Percentiles rank a stretch among this genome's conserved stretches.
Evolutionary conservation across 2,797 vertebrate species (phyloP).

Genomic region (Tympanoctomys barrerae): DNA sequence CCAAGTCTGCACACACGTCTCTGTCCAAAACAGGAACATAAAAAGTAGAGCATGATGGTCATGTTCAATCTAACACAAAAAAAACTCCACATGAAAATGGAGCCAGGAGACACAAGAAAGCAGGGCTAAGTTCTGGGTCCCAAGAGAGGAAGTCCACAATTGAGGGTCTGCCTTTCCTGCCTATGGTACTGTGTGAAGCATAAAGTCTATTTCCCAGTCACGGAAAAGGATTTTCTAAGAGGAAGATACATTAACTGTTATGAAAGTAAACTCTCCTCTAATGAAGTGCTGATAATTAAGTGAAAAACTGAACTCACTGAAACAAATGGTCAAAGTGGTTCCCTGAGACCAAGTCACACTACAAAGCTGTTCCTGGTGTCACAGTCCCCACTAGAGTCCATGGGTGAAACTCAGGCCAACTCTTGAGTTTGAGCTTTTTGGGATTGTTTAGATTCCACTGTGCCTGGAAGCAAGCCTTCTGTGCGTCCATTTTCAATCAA

Average conservation of each 20-base stretch:
- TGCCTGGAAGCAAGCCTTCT: slow-evolving; percentile 80
- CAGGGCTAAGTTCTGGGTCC: not conserved
- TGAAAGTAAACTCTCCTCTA: not conserved
- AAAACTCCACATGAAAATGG: not conserved
- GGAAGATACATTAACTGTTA: not conserved
- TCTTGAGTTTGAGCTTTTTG: slow-evolving; percentile 80
- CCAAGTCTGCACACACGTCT: slow-evolving; percentile 85
- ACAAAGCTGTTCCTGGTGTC: not conserved
- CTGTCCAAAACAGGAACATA: slow-evolving; percentile 80
- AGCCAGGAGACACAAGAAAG: not conserved
- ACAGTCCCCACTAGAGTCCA: slow-evolving; percentile 45
- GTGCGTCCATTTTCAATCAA: slow-evolving; percentile 76
- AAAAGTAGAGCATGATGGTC: slow-evolving; percentile 39
- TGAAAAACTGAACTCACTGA: not conserved
- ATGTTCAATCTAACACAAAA: not conserved
- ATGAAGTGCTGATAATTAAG: not conserved
- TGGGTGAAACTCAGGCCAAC: slow-evolving; percentile 64
- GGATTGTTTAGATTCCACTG: slow-evolving; percentile 87
- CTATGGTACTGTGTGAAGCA: not conserved
- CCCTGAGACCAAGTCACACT: not conserved
- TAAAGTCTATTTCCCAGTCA: not conserved
- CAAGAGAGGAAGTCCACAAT: not conserved
- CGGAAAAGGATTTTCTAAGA: not conserved
- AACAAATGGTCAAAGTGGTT: not conserved
- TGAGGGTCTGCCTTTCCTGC: not conserved